Base-by-base conservation (phyloP, 2,113 vertebrate species). In the Probosciger aterrimus region DNA sequence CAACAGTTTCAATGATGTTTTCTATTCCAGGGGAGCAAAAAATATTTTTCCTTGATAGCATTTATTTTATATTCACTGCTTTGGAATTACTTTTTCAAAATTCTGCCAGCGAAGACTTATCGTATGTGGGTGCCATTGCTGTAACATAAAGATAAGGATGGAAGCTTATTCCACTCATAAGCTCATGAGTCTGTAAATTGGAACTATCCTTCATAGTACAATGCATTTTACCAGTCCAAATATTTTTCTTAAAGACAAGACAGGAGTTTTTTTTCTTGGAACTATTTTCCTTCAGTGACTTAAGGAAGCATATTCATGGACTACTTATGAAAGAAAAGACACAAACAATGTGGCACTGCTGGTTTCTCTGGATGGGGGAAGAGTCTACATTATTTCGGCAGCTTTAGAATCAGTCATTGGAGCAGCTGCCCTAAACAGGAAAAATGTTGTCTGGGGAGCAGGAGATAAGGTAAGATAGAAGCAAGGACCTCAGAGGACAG, bases 121-220 rank as follows among this genome's bases (percentile, higher is more conserved):
- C 98, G 92, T 97, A 96, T 97, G 96, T 97, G 96, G 97, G 95
- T 97, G 96, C 97, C 96, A 97, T 97, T 97, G 97, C 98, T 98
- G 98, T 97, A 97, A 97, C 96, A 97, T 97, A 97, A 98, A 98
- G 98, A 98, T 98, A 98, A 98, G 98, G 96, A 97, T 78, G 96
- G 97, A 97, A 85, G 97, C 96, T 97, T 97, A 98, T 98, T 97
- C 96, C 92, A 96, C 94, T 97, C 97, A 83, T 95, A 97, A 97
- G 97, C 97, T 96, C 96, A 93, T 97, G 97, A 98, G 97, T 96
- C 96, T 86, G 69, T 96, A 98, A 98, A 98, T 97, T 98, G 98
- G 97, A 98, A 97, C 97, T 96, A 98, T 98, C 96, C 96, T 97
- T 98, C 96, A 98, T 92, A 97, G 96, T 93, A 98, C 97, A 97